phyloP scores from a whole-genome alignment of 2,113 vertebrate genomes.

The Todiramphus chloris region DNA sequence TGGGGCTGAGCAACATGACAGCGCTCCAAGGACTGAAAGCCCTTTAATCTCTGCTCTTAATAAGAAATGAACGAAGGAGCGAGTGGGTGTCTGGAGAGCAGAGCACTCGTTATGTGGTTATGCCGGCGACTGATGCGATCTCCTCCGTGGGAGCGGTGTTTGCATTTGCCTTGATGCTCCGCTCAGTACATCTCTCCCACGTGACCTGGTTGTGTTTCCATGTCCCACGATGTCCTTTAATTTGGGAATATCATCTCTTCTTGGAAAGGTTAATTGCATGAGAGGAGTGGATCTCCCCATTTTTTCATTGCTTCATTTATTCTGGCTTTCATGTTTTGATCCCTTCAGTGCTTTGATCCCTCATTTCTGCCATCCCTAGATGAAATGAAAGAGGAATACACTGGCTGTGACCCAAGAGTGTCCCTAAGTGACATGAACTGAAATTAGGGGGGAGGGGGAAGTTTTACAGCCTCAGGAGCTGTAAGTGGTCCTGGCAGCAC shows the following conservation, averaged over 20 bases:
- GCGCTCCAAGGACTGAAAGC: background rate
- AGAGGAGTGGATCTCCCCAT: background rate
- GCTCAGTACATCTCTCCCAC: background rate
- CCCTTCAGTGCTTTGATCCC: slow-evolving; percentile 13
- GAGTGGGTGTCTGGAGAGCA: background rate
- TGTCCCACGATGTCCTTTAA: background rate
- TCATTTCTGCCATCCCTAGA: background rate
- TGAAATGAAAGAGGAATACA: background rate
- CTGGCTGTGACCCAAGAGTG: background rate
- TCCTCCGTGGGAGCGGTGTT: background rate
- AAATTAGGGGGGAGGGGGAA: background rate
- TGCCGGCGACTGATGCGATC: background rate
- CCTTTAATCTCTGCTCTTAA: background rate
- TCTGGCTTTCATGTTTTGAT: background rate
- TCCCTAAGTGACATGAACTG: background rate
- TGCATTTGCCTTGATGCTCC: background rate
- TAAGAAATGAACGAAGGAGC: accelerated
- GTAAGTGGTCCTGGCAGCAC: background rate
- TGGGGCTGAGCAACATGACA: background rate
- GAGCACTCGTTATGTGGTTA: background rate
- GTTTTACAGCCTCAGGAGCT: background rate
- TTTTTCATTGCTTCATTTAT: background rate
- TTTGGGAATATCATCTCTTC: background rate
- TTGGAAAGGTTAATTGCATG: background rate
- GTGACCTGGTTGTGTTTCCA: background rate